These are phyloP conservation scores for Sander lucioperca DNA, from an alignment of 2,113 vertebrate species.

Conservation along the genomic window DNA sequence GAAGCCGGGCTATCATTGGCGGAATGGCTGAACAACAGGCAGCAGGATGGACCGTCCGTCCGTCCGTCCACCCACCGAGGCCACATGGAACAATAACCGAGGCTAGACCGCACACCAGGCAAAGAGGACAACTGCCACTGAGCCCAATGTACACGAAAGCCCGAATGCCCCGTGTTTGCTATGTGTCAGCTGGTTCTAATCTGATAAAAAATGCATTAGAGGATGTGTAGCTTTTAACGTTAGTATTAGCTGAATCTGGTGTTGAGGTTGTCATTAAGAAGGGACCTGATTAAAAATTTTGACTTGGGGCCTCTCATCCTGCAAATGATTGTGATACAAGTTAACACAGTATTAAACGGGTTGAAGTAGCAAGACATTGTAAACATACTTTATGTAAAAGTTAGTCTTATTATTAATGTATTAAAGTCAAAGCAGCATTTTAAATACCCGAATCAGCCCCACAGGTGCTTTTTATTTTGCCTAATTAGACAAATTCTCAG, in stretches of 20 bases:
- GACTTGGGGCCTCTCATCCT: neutral
- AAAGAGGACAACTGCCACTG: slow-evolving; percentile 1
- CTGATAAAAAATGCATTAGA: slow-evolving; percentile 9
- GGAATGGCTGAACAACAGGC: slow-evolving; percentile 79
- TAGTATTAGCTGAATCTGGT: neutral
- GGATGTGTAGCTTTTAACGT: slow-evolving; percentile 2
- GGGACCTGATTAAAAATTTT: neutral
- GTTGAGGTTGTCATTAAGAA: neutral
- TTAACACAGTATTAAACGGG: neutral
- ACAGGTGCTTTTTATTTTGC: too few relatives aligned
- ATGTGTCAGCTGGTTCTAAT: slow-evolving; percentile 30
- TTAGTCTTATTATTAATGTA: too few relatives aligned
- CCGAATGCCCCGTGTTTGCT: slow-evolving; percentile 19
- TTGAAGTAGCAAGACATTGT: too few relatives aligned
- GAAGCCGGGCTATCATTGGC: slow-evolving; percentile 73
- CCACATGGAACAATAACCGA: slow-evolving; percentile 76
- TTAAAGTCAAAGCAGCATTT: too few relatives aligned
- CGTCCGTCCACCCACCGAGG: slow-evolving; percentile 64
- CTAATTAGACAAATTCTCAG: too few relatives aligned
- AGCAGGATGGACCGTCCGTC: slow-evolving; percentile 71
- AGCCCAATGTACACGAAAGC: slow-evolving; percentile 37
- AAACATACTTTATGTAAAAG: too few relatives aligned
- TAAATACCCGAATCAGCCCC: too few relatives aligned
- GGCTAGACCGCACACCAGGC: slow-evolving; percentile 16
- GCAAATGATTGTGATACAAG: slow-evolving; percentile 3